Percentiles rank a stretch among this genome's conserved stretches.
Evolutionary conservation across 2,113 vertebrate genomes (phyloP).

Genomic region (Campylorhamphus procurvoides): DNA sequence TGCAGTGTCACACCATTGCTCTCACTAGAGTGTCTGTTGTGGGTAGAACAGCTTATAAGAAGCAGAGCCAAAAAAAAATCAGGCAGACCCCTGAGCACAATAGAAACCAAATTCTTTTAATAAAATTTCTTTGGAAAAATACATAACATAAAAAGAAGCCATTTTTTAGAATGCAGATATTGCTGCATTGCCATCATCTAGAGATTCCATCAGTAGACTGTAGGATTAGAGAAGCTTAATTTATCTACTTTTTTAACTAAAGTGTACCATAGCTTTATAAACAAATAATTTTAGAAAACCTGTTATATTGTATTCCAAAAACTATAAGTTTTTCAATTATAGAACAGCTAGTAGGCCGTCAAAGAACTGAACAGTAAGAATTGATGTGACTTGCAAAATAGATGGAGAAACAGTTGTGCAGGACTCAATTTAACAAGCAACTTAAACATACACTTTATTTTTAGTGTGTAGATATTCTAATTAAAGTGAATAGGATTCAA

Average conservation of each 20-base stretch:
- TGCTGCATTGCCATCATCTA: neutral
- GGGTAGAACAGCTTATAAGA: conserved; percentile 15
- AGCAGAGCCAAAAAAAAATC: conserved; percentile 10
- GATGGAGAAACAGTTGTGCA: neutral
- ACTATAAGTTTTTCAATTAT: neutral
- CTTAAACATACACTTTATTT: conserved; percentile 20
- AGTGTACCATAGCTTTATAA: neutral
- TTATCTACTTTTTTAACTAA: neutral
- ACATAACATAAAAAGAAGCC: rapidly evolving
- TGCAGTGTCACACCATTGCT: conserved; percentile 48
- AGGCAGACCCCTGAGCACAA: conserved; percentile 3
- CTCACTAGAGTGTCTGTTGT: conserved; percentile 44
- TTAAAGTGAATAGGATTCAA: neutral
- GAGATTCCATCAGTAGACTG: neutral
- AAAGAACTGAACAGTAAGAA: neutral
- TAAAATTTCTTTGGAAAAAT: neutral
- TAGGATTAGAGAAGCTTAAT: neutral
- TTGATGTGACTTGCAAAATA: neutral
- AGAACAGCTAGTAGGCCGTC: neutral
- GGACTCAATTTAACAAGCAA: neutral
- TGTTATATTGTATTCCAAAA: neutral
- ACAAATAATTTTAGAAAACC: neutral
- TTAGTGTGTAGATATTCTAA: conserved; percentile 39
- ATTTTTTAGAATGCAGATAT: neutral
- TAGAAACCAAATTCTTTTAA: neutral